phyloP scores from a whole-genome alignment of 2,113 vertebrate genomes.

The Carassius gibelio region DNA sequence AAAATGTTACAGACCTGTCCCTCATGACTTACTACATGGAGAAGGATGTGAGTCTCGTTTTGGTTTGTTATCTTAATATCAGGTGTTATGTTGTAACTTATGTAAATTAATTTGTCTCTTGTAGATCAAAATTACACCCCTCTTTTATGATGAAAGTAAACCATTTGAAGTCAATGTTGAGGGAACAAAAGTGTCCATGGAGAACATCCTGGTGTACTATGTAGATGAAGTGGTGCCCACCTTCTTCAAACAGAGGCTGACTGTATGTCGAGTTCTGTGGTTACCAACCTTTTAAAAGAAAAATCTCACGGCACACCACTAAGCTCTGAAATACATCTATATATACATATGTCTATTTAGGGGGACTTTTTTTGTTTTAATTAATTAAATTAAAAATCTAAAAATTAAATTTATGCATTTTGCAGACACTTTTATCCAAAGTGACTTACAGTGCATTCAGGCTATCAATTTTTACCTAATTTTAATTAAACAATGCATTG shows the following conservation, averaged over 20 bases:
- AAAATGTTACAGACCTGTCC: slow-evolving; percentile 73
- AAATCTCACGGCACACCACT: no score
- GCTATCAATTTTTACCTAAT: no score
- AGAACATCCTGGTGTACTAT: slow-evolving; percentile 83
- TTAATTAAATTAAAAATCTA: no score
- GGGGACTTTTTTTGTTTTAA: no score
- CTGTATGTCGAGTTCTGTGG: slow-evolving; percentile 25
- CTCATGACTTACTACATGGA: slow-evolving; percentile 90
- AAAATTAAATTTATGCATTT: no score
- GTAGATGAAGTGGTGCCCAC: slow-evolving; percentile 86
- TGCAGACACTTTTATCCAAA: no score
- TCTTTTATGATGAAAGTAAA: slow-evolving; percentile 58
- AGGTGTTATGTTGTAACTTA: slow-evolving; percentile 1
- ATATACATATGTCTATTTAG: no score
- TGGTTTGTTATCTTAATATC: neutral
- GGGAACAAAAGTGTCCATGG: slow-evolving; percentile 65
- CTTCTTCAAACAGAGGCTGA: slow-evolving; percentile 85
- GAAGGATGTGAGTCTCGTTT: slow-evolving; percentile 83
- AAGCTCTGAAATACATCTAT: no score
- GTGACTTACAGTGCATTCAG: no score
- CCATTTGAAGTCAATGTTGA: slow-evolving; percentile 60
- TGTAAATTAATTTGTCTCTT: no score
- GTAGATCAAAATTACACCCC: slow-evolving; percentile 83
- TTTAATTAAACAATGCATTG: no score
- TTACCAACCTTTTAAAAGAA: no score